A percentile compares a stretch with the other conserved stretches of the same genome.
Conservation (phyloP, 2,888 invertebrate genomes). For the Eueremaeus valkanovi region DNA sequence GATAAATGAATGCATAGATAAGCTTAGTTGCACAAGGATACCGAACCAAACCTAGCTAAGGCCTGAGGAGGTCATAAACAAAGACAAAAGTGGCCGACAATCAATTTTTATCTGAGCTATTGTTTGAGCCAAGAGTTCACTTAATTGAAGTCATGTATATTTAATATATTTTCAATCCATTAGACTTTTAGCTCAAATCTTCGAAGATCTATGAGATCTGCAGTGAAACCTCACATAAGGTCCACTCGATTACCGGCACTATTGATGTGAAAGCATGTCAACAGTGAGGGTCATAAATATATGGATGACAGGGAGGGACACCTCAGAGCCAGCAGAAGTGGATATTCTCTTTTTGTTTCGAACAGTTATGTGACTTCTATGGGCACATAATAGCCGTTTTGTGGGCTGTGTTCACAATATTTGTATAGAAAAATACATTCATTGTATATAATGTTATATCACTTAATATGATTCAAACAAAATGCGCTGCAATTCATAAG, state of each 20-base stretch:
- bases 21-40: conserved; percentile 1
- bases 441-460: conserved; percentile 6
- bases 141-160: conserved; percentile 11
- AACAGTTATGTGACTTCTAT: neutral
- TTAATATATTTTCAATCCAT: conserved; percentile 11
- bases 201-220: conserved; percentile 13
- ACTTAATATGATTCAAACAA: neutral
- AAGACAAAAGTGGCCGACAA: too few relatives aligned
- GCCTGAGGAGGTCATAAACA: too few relatives aligned
- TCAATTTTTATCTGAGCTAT: neutral
- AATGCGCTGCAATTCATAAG: conserved; percentile 16
- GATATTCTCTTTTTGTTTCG: neutral
- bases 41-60: neutral
- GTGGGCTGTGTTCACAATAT: conserved; percentile 1
- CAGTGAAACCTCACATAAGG: neutral
- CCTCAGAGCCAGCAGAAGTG: neutral
- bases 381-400: conserved; percentile 3
- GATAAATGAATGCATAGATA: conserved; percentile 17
- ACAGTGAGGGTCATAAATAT: neutral
- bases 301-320: neutral
- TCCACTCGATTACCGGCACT: conserved; percentile 17
- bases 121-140: neutral
- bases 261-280: conserved; percentile 4
- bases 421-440: neutral
- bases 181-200: conserved; percentile 4